A percentile compares a stretch with the other conserved stretches of the same genome.
phyloP scores from a whole-genome alignment of 2,888 invertebrate species.

The Torymus aiolomorphi region DNA sequence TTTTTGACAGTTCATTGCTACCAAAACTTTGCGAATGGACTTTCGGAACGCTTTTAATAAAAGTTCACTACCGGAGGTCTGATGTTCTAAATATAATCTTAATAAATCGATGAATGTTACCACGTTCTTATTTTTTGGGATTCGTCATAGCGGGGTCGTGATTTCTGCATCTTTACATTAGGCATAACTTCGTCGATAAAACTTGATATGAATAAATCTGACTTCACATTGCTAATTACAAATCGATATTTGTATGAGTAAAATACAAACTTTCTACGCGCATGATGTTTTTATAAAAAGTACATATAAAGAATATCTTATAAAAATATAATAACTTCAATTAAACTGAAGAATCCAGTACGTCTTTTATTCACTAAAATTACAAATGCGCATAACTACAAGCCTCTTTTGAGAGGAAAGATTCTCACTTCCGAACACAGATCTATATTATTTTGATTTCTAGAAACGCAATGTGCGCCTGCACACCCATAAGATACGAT shows the following conservation, averaged over 20 bases:
- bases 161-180: background rate
- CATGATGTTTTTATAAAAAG: too few relatives aligned
- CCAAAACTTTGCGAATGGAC: too few relatives aligned
- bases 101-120: constrained; percentile 12
- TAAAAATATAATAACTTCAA: too few relatives aligned
- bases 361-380: too few relatives aligned
- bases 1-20: too few relatives aligned
- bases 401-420: background rate
- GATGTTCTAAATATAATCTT: background rate
- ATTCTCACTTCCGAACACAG: constrained; percentile 2
- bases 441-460: background rate
- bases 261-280: background rate
- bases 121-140: background rate
- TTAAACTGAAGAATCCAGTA: too few relatives aligned
- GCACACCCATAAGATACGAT: background rate
- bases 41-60: too few relatives aligned
- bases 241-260: too few relatives aligned
- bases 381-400: background rate
- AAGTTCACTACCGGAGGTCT: too few relatives aligned
- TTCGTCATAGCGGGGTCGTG: too few relatives aligned
- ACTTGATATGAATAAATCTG: background rate
- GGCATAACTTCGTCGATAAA: background rate
- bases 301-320: too few relatives aligned
- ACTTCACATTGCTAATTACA: too few relatives aligned
- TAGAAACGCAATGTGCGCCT: background rate